Conservation (phyloP, 2,113 vertebrate species). For the Cettia cetti region DNA sequence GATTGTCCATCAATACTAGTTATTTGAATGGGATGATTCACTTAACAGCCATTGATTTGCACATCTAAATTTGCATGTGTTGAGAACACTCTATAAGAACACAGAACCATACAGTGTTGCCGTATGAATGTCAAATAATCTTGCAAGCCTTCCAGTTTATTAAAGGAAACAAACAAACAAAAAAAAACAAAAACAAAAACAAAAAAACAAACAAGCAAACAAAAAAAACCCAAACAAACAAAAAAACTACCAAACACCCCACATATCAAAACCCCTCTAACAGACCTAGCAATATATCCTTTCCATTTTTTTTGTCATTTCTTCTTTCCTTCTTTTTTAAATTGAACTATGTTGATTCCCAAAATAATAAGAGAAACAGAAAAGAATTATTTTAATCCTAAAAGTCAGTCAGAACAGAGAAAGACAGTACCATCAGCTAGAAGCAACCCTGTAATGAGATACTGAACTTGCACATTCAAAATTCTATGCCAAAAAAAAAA, state of each 20-base stretch:
- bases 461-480: not conserved
- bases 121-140: not conserved
- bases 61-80: not conserved
- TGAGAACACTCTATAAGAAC: not conserved
- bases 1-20: not conserved
- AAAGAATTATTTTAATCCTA: not conserved
- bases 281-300: not conserved
- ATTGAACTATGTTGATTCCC: not conserved
- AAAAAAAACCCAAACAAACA: no score
- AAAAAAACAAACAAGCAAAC: no score
- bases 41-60: not conserved
- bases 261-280: not conserved
- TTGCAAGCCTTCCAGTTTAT: not conserved
- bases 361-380: not conserved
- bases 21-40: not conserved
- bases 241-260: not conserved
- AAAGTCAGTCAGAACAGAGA: not conserved
- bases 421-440: not conserved
- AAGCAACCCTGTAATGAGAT: not conserved
- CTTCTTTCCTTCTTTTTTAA: not conserved
- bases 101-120: not conserved
- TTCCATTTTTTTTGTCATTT: accelerated
- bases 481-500: not conserved
- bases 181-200: not conserved
- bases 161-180: not conserved